Conservation (phyloP, 2,797 vertebrate species). For the Phylloscopus collybita region DNA sequence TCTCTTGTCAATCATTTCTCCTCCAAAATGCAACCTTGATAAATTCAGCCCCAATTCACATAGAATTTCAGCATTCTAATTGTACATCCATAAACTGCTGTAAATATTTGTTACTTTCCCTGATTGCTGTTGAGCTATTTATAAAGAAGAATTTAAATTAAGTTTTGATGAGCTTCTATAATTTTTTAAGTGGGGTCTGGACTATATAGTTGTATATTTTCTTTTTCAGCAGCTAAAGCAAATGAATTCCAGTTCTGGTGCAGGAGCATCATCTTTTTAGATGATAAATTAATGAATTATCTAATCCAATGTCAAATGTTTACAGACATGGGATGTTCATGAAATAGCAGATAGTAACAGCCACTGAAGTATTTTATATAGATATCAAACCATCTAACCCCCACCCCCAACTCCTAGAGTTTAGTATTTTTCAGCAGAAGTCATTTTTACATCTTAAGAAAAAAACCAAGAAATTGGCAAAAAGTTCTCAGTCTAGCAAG, state of each 20-base stretch:
- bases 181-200: not conserved
- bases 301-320: not conserved
- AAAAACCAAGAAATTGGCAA: not conserved
- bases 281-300: not conserved
- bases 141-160: not conserved
- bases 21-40: not conserved
- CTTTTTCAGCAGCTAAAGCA: not conserved
- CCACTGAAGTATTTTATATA: not conserved
- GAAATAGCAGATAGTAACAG: not conserved
- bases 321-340: not conserved
- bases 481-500: not conserved
- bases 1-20: not conserved
- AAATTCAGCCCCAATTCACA: not conserved
- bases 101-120: not conserved
- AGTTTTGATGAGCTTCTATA: not conserved
- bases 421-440: not conserved
- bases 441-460: not conserved
- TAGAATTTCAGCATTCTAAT: not conserved
- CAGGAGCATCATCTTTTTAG: not conserved
- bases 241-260: not conserved
- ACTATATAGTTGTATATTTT: not conserved
- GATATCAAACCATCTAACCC: not conserved
- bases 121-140: not conserved
- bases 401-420: fast-evolving
- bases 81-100: not conserved